phyloP scores from a whole-genome alignment of 2,888 invertebrate species.

The Synanthedon formicaeformis region DNA sequence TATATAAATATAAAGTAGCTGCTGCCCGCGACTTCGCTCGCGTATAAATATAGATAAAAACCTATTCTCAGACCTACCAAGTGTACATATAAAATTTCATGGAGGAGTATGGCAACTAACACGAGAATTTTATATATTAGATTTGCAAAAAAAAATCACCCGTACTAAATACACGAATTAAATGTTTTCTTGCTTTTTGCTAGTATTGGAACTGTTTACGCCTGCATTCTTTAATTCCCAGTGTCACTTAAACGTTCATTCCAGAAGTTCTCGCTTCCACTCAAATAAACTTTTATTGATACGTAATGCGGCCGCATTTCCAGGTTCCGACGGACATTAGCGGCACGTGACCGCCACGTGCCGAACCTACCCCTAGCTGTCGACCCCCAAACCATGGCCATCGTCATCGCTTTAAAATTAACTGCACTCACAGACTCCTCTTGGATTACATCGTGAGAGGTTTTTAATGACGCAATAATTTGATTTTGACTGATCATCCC shows the following conservation, averaged over 20 bases:
- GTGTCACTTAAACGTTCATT: neutral
- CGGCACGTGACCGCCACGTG: slow-evolving; percentile 31
- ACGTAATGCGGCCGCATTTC: slow-evolving; percentile 28
- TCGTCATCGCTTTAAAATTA: slow-evolving; percentile 23
- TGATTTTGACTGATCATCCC: neutral
- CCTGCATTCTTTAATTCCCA: no score
- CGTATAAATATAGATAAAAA: no score
- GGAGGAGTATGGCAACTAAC: no score
- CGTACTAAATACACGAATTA: neutral
- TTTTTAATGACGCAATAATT: neutral
- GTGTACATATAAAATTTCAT: no score
- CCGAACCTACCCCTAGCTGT: slow-evolving; percentile 28
- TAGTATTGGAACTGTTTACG: neutral
- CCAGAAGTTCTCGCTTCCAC: slow-evolving; percentile 32
- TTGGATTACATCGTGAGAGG: neutral
- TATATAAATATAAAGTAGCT: no score
- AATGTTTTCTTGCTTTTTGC: neutral
- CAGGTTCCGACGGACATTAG: slow-evolving; percentile 36
- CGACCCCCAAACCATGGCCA: slow-evolving; percentile 29
- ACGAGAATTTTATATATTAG: no score
- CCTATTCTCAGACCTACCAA: no score
- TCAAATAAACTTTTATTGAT: slow-evolving; percentile 32
- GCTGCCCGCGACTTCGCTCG: no score
- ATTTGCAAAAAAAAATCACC: no score
- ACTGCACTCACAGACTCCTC: slow-evolving; percentile 5